Evolutionary conservation across 2,888 invertebrate species (phyloP).

Genomic region (Quadroppia sp.): DNA sequence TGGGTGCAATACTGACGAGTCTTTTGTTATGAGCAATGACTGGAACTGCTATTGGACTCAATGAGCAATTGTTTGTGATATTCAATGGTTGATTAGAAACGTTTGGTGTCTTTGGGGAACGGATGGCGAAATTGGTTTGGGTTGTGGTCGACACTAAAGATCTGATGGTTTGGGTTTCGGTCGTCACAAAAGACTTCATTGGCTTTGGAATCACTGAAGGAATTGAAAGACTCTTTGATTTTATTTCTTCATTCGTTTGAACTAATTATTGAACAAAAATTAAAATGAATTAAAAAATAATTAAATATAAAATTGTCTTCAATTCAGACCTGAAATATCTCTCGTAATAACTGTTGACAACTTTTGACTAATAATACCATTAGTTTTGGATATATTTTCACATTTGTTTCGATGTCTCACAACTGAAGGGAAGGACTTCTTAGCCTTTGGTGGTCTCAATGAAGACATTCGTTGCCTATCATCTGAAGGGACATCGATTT

Average conservation of each 20-base stretch:
- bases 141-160: neutral
- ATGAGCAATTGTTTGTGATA: no score
- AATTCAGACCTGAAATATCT: neutral
- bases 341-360: neutral
- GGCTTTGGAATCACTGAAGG: neutral
- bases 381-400: neutral
- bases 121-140: neutral
- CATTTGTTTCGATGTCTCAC: neutral
- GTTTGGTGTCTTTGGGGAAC: neutral
- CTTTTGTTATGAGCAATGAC: no score
- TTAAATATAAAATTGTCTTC: neutral
- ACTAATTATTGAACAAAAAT: neutral
- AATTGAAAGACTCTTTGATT: neutral
- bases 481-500: neutral
- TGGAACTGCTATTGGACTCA: no score
- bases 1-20: no score
- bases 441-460: neutral
- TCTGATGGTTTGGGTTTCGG: neutral
- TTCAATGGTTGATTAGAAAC: no score
- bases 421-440: constrained; percentile 10
- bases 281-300: neutral
- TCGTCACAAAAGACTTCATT: neutral
- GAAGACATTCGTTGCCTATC: neutral
- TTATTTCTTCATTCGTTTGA: neutral
- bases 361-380: neutral